These are phyloP conservation scores for Scomber japonicus DNA, from an alignment of 2,113 vertebrate species.

Conservation along the genomic window DNA sequence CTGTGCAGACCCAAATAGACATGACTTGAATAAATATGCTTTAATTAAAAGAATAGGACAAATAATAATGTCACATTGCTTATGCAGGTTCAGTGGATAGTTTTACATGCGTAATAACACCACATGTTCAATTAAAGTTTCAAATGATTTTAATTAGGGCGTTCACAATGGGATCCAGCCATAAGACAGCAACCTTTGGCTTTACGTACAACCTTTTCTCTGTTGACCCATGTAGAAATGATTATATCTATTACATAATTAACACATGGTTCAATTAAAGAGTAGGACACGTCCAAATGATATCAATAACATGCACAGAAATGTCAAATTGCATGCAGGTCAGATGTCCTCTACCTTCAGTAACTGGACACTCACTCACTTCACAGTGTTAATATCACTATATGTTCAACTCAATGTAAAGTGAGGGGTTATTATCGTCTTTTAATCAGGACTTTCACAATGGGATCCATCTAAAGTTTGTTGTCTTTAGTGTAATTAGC, in stretches of 20 bases:
- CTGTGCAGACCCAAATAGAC: not conserved
- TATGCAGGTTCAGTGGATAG: too few relatives aligned
- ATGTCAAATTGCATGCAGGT: not conserved
- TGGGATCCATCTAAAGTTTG: not conserved
- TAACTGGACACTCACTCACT: not conserved
- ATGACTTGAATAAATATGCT: too few relatives aligned
- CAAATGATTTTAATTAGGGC: too few relatives aligned
- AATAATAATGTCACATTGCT: too few relatives aligned
- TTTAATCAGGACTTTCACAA: not conserved
- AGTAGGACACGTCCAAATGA: not conserved
- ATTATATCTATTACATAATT: not conserved
- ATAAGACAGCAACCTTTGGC: too few relatives aligned
- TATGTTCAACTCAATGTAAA: not conserved
- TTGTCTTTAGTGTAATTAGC: conserved; percentile 11
- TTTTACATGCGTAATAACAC: too few relatives aligned
- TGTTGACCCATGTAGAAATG: too few relatives aligned
- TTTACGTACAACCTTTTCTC: too few relatives aligned
- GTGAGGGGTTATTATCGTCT: not conserved
- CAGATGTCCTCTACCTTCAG: not conserved
- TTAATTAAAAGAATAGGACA: too few relatives aligned
- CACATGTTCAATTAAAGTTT: too few relatives aligned
- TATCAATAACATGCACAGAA: not conserved
- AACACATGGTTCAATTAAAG: not conserved
- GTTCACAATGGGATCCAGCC: too few relatives aligned
- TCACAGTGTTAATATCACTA: not conserved